Conservation (phyloP, 2,113 vertebrate species). For the Penelope pileata region DNA sequence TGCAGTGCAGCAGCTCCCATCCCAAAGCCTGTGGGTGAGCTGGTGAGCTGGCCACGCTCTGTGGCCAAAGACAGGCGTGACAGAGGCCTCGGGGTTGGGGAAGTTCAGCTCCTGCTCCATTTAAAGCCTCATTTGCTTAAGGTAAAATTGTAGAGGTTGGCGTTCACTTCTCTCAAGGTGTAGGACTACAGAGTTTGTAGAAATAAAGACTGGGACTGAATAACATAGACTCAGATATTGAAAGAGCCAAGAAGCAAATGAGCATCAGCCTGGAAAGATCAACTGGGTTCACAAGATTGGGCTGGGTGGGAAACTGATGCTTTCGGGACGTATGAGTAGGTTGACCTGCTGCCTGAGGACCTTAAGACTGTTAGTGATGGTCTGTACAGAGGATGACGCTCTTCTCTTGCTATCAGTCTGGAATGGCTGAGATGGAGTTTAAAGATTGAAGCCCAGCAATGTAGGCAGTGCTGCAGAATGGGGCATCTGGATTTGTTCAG, state of each 20-base stretch:
- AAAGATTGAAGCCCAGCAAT: not conserved
- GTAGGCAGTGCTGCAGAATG: not conserved
- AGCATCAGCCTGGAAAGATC: not conserved
- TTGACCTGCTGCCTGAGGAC: not conserved
- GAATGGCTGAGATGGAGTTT: not conserved
- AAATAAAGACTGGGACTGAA: not conserved
- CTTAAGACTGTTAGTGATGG: not conserved
- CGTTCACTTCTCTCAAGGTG: not conserved
- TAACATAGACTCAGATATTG: not conserved
- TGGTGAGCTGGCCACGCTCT: not conserved
- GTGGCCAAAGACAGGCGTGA: accelerated
- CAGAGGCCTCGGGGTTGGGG: not conserved
- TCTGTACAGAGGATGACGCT: not conserved
- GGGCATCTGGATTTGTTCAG: not conserved
- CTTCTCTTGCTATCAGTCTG: not conserved
- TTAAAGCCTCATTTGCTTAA: not conserved
- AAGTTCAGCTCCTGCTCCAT: not conserved
- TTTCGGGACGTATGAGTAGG: not conserved
- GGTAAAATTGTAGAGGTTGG: not conserved
- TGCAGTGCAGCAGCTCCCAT: not conserved
- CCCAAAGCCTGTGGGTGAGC: not conserved
- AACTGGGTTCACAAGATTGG: not conserved
- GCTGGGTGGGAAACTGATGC: not conserved
- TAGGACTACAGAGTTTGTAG: not conserved
- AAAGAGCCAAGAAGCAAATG: not conserved